phyloP scores from a whole-genome alignment of 1,140 invertebrate genomes.

The Eurosta solidaginis region DNA sequence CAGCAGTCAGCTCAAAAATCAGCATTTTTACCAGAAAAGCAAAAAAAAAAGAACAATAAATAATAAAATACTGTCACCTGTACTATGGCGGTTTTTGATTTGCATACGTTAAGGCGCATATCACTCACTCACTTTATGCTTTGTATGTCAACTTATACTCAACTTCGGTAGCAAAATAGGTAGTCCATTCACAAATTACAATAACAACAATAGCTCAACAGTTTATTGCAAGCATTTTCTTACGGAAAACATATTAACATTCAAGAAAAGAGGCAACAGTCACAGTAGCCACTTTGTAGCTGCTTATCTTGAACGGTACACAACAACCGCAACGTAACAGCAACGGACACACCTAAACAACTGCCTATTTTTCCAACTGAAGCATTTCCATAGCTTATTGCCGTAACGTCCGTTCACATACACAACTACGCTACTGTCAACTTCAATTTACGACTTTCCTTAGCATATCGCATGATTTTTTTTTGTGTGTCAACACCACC shows the following conservation, averaged over 20 bases:
- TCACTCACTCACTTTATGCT: background rate
- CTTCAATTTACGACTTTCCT: background rate
- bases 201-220: background rate
- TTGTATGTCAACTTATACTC: constrained; percentile 1
- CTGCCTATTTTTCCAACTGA: background rate
- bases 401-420: too few relatives aligned
- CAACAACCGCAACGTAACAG: too few relatives aligned
- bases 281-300: background rate
- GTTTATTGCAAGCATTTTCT: background rate
- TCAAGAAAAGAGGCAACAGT: background rate
- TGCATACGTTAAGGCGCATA: constrained; percentile 17
- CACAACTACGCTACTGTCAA: background rate
- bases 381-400: background rate
- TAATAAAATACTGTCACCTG: background rate
- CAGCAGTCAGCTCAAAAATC: background rate
- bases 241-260: too few relatives aligned
- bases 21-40: too few relatives aligned
- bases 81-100: background rate
- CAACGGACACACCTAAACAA: background rate
- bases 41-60: too few relatives aligned
- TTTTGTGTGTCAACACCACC: too few relatives aligned
- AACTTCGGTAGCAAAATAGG: background rate
- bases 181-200: background rate
- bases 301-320: background rate
- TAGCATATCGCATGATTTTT: background rate